Evolutionary conservation across 2,888 invertebrate species (phyloP).

Genomic region (Mythimna pallens): DNA sequence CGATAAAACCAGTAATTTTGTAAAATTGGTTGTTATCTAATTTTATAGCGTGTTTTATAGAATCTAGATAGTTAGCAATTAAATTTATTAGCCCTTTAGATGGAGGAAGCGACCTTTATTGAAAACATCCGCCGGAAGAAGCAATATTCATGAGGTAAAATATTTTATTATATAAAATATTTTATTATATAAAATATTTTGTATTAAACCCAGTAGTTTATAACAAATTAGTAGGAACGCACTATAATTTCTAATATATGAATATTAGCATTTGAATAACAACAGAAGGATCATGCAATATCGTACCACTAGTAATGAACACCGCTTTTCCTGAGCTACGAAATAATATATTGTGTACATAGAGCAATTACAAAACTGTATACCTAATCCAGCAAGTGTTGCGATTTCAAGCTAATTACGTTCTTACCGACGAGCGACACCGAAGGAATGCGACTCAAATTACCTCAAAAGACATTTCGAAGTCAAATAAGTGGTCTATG

Average conservation of each 20-base stretch:
- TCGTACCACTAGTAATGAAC: background rate
- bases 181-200: no score
- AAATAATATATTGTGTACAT: constrained; percentile 49
- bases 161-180: no score
- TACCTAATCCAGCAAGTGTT: constrained; percentile 38
- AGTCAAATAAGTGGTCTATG: constrained; percentile 30
- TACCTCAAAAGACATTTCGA: constrained; percentile 42
- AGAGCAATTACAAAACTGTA: constrained; percentile 51
- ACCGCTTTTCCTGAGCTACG: constrained; percentile 13
- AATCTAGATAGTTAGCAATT: background rate
- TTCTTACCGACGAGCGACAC: constrained; percentile 34
- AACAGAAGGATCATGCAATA: constrained; percentile 16
- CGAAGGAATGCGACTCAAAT: constrained; percentile 52
- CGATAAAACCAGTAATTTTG: background rate
- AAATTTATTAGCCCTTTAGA: constrained; percentile 11
- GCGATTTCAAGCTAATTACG: constrained; percentile 52
- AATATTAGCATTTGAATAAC: background rate
- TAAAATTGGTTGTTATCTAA: background rate
- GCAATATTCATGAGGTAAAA: background rate
- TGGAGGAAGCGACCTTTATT: background rate
- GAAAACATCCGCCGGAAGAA: constrained; percentile 7
- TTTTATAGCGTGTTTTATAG: background rate
- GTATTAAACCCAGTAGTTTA: no score
- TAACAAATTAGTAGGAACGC: no score
- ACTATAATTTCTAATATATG: background rate